These are phyloP conservation scores for Linnaemya tessellans DNA, from an alignment of 2,888 invertebrate species.

Conservation along the genomic window DNA sequence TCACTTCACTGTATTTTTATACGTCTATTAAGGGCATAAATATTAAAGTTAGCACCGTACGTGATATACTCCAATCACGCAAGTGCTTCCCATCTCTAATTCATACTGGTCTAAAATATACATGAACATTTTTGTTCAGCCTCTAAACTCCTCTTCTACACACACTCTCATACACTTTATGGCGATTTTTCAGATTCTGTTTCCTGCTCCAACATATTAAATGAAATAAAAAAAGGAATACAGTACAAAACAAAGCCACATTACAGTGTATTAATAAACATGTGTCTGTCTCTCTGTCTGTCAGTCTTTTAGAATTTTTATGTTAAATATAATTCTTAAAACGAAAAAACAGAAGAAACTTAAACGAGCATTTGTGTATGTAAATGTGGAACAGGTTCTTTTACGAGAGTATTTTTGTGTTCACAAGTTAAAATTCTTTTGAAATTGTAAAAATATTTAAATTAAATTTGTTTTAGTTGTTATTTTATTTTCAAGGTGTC, in stretches of 20 bases:
- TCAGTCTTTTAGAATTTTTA: constrained; percentile 9
- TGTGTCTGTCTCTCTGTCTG: constrained; percentile 10
- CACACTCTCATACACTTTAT: background rate
- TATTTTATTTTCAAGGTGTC: constrained; percentile 9
- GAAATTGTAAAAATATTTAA: constrained; percentile 25
- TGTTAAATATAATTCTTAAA: background rate
- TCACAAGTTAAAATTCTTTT: constrained; percentile 18
- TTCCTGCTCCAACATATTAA: constrained; percentile 7
- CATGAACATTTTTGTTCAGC: constrained; percentile 18
- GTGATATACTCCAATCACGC: background rate
- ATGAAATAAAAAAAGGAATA: constrained; percentile 14
- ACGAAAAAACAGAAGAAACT: background rate
- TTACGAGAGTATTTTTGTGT: constrained; percentile 5
- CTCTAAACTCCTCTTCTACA: background rate
- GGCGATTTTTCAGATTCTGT: constrained; percentile 44
- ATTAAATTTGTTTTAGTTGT: constrained; percentile 10
- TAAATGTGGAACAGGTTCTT: constrained; percentile 38
- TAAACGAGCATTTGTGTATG: constrained; percentile 16
- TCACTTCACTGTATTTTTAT: no score
- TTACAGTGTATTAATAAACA: constrained; percentile 23
- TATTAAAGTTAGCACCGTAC: background rate
- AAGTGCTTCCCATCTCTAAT: background rate
- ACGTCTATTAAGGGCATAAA: background rate
- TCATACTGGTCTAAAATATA: constrained; percentile 50
- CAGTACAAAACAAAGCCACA: background rate